Conservation (phyloP, 2,888 invertebrate species). For the Laspeyria flexula region DNA sequence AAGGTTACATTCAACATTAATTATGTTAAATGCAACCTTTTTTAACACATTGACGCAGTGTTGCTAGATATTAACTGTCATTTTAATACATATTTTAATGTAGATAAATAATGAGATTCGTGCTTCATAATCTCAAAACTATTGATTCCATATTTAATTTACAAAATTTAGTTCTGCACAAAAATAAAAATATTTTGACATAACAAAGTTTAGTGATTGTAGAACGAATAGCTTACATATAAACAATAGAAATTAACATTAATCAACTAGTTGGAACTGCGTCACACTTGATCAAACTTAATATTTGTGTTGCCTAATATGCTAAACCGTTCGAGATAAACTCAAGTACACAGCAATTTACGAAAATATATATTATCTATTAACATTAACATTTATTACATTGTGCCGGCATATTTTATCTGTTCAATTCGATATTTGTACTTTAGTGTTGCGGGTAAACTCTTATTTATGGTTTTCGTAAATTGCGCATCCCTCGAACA, state of each 20-base stretch:
- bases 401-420: constrained; percentile 33
- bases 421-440: constrained; percentile 47
- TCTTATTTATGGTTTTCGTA: constrained; percentile 25
- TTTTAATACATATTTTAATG: no score
- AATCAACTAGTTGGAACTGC: constrained; percentile 24
- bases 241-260: constrained; percentile 18
- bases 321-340: constrained; percentile 32
- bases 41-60: no score
- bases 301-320: constrained; percentile 43
- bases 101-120: no score
- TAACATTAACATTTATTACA: constrained; percentile 29
- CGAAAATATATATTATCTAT: constrained; percentile 41
- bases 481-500: constrained; percentile 37
- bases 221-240: constrained; percentile 7
- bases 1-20: no score
- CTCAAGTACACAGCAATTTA: constrained; percentile 19
- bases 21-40: no score
- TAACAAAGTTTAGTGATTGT: constrained; percentile 9
- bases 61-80: no score
- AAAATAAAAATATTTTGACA: constrained; percentile 16
- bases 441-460: constrained; percentile 22
- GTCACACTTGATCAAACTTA: constrained; percentile 39
- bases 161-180: constrained; percentile 12
- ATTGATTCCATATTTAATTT: background rate
- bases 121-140: no score